Conservation (phyloP, 2,888 invertebrate species). For the Ichneumon xanthorius region DNA sequence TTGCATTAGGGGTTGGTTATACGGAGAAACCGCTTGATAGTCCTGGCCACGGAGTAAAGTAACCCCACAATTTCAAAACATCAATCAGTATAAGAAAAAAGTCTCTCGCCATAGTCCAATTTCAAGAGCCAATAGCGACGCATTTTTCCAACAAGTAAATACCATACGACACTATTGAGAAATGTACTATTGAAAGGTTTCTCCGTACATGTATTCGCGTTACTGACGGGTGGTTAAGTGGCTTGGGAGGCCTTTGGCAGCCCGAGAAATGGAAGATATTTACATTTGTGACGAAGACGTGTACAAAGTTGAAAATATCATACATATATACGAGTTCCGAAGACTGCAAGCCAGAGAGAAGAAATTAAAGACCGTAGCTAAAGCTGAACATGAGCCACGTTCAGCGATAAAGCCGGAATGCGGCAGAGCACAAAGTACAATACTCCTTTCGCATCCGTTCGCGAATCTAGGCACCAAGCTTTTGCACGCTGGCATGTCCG, state of each 20-base stretch:
- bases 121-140: too few species aligned
- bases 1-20: too few species aligned
- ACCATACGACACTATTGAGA: background rate
- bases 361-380: conserved; percentile 2
- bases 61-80: too few species aligned
- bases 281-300: conserved; percentile 14
- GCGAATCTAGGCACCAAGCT: conserved; percentile 17
- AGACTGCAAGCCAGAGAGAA: conserved; percentile 1
- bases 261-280: conserved; percentile 33
- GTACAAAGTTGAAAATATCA: conserved; percentile 8
- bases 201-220: background rate
- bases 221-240: background rate
- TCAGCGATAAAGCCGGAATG: conserved; percentile 66
- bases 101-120: too few species aligned
- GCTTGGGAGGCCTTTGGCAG: background rate
- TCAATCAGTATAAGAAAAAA: too few species aligned
- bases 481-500: conserved; percentile 59
- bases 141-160: too few species aligned
- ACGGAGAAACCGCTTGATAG: too few species aligned
- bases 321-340: background rate
- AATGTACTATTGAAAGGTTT: background rate
- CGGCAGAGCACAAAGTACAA: conserved; percentile 48
- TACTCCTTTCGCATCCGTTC: conserved; percentile 20
- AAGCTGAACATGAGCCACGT: background rate
- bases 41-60: too few species aligned